Evolutionary conservation across 1,140 invertebrate species (phyloP).

Genomic region (Bilobella aurantiaca): DNA sequence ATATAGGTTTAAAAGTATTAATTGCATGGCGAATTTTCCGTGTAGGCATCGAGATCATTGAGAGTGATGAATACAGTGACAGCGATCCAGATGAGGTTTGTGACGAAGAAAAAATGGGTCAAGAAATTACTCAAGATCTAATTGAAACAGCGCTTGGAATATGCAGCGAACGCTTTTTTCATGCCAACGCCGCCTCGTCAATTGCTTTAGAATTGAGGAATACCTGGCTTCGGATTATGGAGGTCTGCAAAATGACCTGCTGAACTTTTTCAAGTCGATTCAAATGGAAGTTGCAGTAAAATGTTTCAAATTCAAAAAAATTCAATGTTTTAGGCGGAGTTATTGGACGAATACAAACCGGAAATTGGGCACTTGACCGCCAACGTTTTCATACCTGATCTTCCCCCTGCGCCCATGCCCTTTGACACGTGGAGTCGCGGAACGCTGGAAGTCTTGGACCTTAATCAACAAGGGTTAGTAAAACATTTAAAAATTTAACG

Average conservation of each 20-base stretch:
- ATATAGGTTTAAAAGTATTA: too few relatives aligned
- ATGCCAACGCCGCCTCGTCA: not conserved
- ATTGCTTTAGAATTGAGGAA: not conserved
- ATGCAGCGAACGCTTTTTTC: not conserved
- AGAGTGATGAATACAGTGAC: too few relatives aligned
- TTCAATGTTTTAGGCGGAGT: not conserved
- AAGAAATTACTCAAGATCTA: not conserved
- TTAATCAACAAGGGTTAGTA: not conserved
- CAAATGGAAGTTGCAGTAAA: not conserved
- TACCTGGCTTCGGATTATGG: not conserved
- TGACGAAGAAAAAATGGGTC: not conserved
- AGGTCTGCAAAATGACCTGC: not conserved
- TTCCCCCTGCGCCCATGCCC: not conserved
- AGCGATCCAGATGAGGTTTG: not conserved
- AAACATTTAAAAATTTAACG: not conserved
- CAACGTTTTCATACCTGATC: not conserved
- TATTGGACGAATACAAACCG: not conserved
- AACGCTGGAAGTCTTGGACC: not conserved
- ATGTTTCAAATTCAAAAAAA: not conserved
- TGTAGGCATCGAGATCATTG: too few relatives aligned
- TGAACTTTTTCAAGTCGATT: not conserved
- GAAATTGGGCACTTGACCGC: not conserved
- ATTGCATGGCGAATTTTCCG: too few relatives aligned
- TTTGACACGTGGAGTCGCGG: conserved; percentile 3
- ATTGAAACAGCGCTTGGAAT: not conserved